Base-by-base conservation (phyloP, 2,113 vertebrate genomes). In the Chaetorhynchus papuensis region DNA sequence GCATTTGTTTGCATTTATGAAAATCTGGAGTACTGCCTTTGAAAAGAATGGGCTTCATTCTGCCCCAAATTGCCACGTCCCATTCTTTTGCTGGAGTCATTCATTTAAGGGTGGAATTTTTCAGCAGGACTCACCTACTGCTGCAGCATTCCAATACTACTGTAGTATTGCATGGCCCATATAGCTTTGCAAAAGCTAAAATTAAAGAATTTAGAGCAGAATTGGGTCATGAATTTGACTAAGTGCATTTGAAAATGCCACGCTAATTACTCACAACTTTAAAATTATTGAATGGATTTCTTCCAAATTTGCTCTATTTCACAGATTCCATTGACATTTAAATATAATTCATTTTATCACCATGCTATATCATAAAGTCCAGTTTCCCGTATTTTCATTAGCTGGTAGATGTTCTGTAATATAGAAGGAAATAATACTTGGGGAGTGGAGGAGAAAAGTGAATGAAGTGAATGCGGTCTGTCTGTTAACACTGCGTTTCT, bases 321-420 rank as follows among this genome's bases (percentile, higher is more conserved):
- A 35, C 44, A 83, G 70, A 83, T 94, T 54, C 63, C 35, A 88
- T 69, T 96, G 96, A 80, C 84, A 80, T 96, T 97, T 93, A 91
- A 91, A 69, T 87, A 83, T 79, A 95, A 96, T 96, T 91, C 30
- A 54, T 61, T 95, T 95, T 95, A 96, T 93, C 78, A 76, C 68
- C 1, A 0, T 64, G 44, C 88, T 85, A 35, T 47, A 47, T 91
- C 45, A 57, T 76, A 63, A 96, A 87, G 47, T 57, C 41, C 0
- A 0, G 13, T 75, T 93, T 94, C 70, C 28, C 3, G 1, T 87
- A 64, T 76, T 91, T 92, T 76, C 78, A 94, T 89, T 85, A 94
- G n/a, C 57, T 91, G 20, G 23, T 82, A 53, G 47, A 89, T 68
- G 52, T 91, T 93, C 70, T 91, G 1, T 75, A 84, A 69, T 76